Evolutionary conservation across 2,888 invertebrate species (phyloP).

Genomic region (Caenorhabditis imperialis): DNA sequence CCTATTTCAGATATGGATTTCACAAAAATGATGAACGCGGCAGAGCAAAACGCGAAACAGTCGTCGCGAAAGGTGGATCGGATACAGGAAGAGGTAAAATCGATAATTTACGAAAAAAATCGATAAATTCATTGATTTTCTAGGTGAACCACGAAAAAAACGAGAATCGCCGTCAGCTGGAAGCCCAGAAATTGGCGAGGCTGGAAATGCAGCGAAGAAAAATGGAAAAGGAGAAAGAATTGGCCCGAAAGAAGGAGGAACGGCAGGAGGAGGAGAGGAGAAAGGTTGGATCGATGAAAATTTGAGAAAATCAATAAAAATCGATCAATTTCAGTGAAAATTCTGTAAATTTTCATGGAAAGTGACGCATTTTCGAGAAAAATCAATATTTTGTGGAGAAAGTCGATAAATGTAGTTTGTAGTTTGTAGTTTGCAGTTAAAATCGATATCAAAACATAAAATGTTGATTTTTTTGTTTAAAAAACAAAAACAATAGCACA

Average conservation of each 20-base stretch:
- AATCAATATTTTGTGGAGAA: too few species aligned
- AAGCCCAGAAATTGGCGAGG: constrained; percentile 38
- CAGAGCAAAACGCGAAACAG: constrained; percentile 57
- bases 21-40: constrained; percentile 51
- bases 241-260: constrained; percentile 28
- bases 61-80: constrained; percentile 48
- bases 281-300: constrained; percentile 6
- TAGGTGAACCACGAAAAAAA: constrained; percentile 45
- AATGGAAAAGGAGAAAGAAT: constrained; percentile 48
- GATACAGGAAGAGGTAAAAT: constrained; percentile 43
- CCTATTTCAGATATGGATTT: constrained; percentile 57
- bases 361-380: too few species aligned
- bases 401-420: too few species aligned
- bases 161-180: constrained; percentile 29
- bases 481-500: too few species aligned
- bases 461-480: too few species aligned
- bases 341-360: too few species aligned
- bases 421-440: too few species aligned
- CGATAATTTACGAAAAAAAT: neutral
- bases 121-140: neutral
- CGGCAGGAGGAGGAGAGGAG: constrained; percentile 41
- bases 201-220: constrained; percentile 37
- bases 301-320: neutral
- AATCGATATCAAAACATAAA: too few species aligned
- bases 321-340: too few species aligned